These are phyloP conservation scores for Diplazon laetatorius DNA, from an alignment of 2,888 invertebrate genomes.

Conservation along the genomic window DNA sequence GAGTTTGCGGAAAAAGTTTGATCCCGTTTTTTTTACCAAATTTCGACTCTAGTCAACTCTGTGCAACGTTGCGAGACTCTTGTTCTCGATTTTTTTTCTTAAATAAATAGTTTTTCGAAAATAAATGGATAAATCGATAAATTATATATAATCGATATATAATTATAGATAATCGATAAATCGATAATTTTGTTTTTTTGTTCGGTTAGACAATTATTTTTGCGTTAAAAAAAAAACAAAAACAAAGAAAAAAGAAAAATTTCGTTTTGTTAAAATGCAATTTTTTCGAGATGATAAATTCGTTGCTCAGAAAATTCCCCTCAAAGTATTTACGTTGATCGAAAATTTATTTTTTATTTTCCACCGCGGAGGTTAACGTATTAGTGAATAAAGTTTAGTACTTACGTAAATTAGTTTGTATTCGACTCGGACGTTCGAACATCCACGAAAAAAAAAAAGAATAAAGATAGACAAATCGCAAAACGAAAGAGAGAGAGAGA, in stretches of 20 bases:
- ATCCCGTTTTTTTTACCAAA: constrained; percentile 46
- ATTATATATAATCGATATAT: background rate
- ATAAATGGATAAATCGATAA: background rate
- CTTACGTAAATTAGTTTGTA: constrained; percentile 49
- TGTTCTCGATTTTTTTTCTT: background rate
- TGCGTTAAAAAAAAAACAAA: background rate
- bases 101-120: background rate
- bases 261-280: background rate
- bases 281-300: constrained; percentile 7
- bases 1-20: constrained; percentile 24
- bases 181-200: too few species aligned
- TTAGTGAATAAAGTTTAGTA: constrained; percentile 55
- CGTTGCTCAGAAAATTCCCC: constrained; percentile 59
- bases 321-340: constrained; percentile 42
- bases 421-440: constrained; percentile 39
- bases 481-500: constrained; percentile 41
- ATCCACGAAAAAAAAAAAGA: constrained; percentile 33
- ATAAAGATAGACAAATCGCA: constrained; percentile 42
- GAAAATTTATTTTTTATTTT: constrained; percentile 27
- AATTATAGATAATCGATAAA: too few species aligned
- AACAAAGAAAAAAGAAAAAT: background rate
- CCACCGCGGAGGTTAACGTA: constrained; percentile 50
- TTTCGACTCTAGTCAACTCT: constrained; percentile 62
- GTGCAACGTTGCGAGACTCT: constrained; percentile 49
- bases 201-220: background rate